A percentile compares a stretch with the other conserved stretches of the same genome.
Evolutionary conservation across 1,140 invertebrate species (phyloP).

Genomic region (Gonioctena quinquepunctata): DNA sequence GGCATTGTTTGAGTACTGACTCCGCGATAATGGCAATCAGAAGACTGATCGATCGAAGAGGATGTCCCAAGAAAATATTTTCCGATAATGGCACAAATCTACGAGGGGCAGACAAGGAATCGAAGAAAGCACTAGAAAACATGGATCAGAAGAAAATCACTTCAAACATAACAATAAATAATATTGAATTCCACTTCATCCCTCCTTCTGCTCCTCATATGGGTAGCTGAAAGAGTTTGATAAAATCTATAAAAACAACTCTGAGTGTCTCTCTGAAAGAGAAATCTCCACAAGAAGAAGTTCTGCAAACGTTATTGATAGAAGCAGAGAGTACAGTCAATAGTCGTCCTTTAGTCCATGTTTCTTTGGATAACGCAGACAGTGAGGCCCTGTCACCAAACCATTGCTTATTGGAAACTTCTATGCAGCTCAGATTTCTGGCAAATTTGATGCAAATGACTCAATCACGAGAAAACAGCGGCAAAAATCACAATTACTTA

Average conservation of each 20-base stretch:
- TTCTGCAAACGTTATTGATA: too few relatives aligned
- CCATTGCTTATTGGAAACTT: neutral
- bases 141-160: neutral
- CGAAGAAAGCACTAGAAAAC: neutral
- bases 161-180: neutral
- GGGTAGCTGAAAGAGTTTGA: too few relatives aligned
- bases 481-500: neutral
- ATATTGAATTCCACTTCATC: neutral
- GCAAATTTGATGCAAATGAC: neutral
- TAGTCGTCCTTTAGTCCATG: neutral
- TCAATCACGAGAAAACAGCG: neutral
- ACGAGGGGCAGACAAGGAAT: neutral
- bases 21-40: neutral
- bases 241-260: neutral
- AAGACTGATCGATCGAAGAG: neutral
- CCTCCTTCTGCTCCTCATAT: neutral
- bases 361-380: neutral
- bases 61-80: neutral
- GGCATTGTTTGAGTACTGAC: neutral
- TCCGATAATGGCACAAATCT: neutral
- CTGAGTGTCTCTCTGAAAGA: neutral
- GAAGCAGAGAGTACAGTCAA: too few relatives aligned
- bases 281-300: neutral
- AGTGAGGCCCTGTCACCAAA: neutral
- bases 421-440: neutral